Percentiles rank a stretch among this genome's conserved stretches.
Conservation (phyloP, 2,113 vertebrate species). For the Elephas maximus region DNA sequence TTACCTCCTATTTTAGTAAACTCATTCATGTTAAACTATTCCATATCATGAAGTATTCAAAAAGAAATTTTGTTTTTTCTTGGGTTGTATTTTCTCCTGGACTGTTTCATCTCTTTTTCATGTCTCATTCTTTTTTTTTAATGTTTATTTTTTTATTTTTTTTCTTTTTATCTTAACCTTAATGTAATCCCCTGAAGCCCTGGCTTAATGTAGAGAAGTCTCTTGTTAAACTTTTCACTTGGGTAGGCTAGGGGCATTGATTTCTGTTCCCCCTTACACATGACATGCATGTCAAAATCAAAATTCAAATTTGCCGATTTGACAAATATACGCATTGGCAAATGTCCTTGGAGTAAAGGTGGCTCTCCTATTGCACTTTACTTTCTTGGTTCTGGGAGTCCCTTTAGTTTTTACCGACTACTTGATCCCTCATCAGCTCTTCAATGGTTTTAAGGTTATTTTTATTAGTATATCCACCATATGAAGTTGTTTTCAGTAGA, state of each 20-base stretch:
- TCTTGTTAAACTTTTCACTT: not conserved
- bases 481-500: slow-evolving; percentile 10
- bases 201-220: not conserved
- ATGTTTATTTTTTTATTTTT: not conserved
- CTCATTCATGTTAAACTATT: slow-evolving; percentile 9
- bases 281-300: not conserved
- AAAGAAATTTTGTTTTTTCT: slow-evolving; percentile 32
- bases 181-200: not conserved
- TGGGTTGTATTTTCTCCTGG: slow-evolving; percentile 11
- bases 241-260: not conserved
- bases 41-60: not conserved
- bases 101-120: not conserved
- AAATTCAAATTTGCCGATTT: not conserved
- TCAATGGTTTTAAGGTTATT: not conserved
- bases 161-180: not conserved
- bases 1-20: not conserved
- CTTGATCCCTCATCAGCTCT: not conserved
- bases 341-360: not conserved
- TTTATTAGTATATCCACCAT: not conserved
- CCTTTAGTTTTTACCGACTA: not conserved
- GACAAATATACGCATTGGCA: not conserved
- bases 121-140: not conserved
- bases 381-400: not conserved
- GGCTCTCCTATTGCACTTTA: not conserved
- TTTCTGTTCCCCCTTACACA: not conserved